phyloP scores from a whole-genome alignment of 2,113 vertebrate species.

The Tapirus terrestris region DNA sequence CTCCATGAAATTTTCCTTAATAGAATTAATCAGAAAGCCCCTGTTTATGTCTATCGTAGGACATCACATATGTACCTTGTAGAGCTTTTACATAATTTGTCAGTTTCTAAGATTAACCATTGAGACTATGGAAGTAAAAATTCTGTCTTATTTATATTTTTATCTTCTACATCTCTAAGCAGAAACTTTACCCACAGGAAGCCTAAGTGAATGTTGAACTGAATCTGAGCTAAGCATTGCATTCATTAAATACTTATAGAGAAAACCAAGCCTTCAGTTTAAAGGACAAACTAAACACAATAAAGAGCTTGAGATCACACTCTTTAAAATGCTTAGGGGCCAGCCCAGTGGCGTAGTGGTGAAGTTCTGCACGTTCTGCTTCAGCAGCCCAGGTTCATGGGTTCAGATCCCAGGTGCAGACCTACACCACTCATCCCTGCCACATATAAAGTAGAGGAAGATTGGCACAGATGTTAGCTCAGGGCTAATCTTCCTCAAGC shows the following conservation, averaged over 20 bases:
- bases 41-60: neutral
- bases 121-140: neutral
- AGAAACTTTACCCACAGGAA: neutral
- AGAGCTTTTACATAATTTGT: conserved; percentile 12
- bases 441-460: too few relatives aligned
- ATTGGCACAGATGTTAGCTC: too few relatives aligned
- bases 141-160: conserved; percentile 24
- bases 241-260: neutral
- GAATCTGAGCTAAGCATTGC: neutral
- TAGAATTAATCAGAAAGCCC: neutral
- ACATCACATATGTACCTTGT: neutral
- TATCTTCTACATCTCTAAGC: neutral
- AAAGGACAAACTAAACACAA: neutral
- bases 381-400: too few relatives aligned
- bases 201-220: neutral
- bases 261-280: conserved; percentile 33
- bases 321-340: neutral
- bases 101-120: conserved; percentile 11
- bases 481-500: too few relatives aligned
- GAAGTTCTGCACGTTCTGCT: too few relatives aligned
- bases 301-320: neutral
- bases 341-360: too few relatives aligned
- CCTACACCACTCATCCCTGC: too few relatives aligned
- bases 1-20: neutral
- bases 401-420: too few relatives aligned